Conservation (phyloP, 2,888 invertebrate species). For the Drosophila stalkeri region DNA sequence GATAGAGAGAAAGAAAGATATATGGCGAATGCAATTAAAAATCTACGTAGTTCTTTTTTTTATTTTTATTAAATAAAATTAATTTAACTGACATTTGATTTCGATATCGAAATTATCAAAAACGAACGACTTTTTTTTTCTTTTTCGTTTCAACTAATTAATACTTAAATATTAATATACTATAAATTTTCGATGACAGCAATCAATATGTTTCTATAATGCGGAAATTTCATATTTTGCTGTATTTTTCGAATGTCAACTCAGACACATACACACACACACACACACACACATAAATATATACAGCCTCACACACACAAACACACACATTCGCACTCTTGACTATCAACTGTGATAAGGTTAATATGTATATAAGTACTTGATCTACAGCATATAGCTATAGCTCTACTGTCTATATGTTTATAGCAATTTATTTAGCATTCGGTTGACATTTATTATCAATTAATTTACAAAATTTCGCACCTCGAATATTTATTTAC, state of each 20-base stretch:
- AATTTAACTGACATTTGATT: conserved; percentile 69
- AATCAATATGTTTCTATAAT: conserved; percentile 50
- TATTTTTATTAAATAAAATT: conserved; percentile 65
- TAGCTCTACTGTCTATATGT: conserved; percentile 13
- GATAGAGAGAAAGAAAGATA: background rate
- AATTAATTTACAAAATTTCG: conserved; percentile 69
- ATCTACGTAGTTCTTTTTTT: conserved; percentile 24
- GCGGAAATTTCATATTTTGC: conserved; percentile 31
- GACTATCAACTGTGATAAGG: conserved; percentile 46
- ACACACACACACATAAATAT: conserved; percentile 25
- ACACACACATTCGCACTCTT: background rate
- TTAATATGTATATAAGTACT: conserved; percentile 28
- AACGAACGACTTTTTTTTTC: conserved; percentile 47
- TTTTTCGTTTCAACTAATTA: conserved; percentile 50
- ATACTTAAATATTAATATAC: conserved; percentile 58
- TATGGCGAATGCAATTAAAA: background rate
- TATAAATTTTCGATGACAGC: conserved; percentile 53
- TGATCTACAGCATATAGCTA: conserved; percentile 24
- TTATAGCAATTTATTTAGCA: conserved; percentile 35
- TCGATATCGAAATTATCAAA: conserved; percentile 61
- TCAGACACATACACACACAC: conserved; percentile 4
- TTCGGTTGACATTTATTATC: conserved; percentile 56
- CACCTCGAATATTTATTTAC: conserved; percentile 68
- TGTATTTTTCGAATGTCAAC: conserved; percentile 31
- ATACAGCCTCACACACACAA: background rate